phyloP scores from a whole-genome alignment of 2,113 vertebrate genomes.

The Cebidichthys violaceus region DNA sequence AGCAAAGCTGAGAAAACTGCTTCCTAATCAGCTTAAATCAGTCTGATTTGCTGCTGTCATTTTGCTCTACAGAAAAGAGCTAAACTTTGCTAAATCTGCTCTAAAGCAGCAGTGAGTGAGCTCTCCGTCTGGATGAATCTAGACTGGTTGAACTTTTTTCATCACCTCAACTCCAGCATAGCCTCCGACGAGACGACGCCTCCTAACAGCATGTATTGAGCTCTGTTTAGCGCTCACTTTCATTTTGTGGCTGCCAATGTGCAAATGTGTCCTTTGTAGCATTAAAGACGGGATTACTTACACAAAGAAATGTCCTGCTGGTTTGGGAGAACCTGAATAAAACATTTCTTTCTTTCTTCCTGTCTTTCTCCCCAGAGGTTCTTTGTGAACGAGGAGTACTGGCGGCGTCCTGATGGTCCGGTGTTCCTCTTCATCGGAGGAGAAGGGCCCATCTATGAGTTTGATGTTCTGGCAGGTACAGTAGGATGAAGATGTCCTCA shows the following conservation, averaged over 20 bases:
- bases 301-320: slow-evolving; percentile 3
- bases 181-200: too few relatives aligned
- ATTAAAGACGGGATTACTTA: slow-evolving; percentile 11
- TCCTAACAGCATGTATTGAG: background rate
- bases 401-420: slow-evolving; percentile 79
- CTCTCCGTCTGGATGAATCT: background rate
- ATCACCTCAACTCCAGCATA: too few relatives aligned
- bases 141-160: slow-evolving; percentile 1
- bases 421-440: slow-evolving; percentile 89
- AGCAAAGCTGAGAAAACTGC: slow-evolving; percentile 1
- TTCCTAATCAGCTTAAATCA: background rate
- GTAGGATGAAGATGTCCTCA: background rate
- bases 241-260: slow-evolving; percentile 35
- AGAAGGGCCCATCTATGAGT: slow-evolving; percentile 80
- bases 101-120: too few relatives aligned
- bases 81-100: background rate
- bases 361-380: slow-evolving; percentile 78
- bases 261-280: slow-evolving; percentile 8
- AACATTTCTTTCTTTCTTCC: background rate
- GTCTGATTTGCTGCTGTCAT: background rate
- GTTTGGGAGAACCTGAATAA: background rate
- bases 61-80: background rate
- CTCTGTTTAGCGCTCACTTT: slow-evolving; percentile 4
- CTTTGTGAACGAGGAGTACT: slow-evolving; percentile 84
- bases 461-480: slow-evolving; percentile 83